Conservation (phyloP, 2,113 vertebrate species). For the Otocyon megalotis region DNA sequence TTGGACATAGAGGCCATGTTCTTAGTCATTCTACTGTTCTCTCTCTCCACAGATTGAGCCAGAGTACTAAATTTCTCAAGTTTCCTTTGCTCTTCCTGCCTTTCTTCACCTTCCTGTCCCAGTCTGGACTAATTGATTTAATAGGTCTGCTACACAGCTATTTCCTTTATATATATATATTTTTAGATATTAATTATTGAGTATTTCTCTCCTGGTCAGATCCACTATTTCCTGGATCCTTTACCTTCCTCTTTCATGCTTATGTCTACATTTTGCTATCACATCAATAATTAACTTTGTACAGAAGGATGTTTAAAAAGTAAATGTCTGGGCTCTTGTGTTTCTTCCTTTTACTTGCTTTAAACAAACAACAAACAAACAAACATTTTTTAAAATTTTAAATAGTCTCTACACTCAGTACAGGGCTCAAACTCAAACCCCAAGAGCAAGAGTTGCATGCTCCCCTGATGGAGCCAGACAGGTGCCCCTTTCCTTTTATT, state of each 20-base stretch:
- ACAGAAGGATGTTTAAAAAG: neutral
- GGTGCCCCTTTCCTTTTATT: neutral
- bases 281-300: constrained; percentile 1
- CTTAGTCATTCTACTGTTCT: neutral
- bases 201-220: neutral
- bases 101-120: neutral
- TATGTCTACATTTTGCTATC: neutral
- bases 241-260: neutral
- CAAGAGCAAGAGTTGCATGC: neutral
- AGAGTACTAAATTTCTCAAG: neutral
- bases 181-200: neutral
- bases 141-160: neutral
- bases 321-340: neutral
- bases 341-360: neutral
- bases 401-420: neutral
- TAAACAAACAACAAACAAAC: neutral
- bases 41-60: neutral
- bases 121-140: neutral
- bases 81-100: neutral
- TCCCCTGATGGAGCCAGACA: neutral
- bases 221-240: neutral
- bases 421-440: neutral
- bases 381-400: neutral
- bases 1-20: neutral
- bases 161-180: neutral